phyloP scores from a whole-genome alignment of 2,888 invertebrate species.

The Dexiosoma caninum region DNA sequence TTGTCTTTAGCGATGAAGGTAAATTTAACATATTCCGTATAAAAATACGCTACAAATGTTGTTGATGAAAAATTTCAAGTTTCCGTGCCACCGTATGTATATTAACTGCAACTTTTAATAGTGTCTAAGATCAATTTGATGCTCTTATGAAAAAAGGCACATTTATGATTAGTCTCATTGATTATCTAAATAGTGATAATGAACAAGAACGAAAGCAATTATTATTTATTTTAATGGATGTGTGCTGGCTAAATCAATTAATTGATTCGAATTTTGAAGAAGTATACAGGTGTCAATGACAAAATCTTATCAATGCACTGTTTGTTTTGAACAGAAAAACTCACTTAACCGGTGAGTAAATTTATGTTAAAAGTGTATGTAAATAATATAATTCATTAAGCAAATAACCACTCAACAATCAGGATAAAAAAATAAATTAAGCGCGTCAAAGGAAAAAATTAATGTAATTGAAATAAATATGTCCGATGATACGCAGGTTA shows the following conservation, averaged over 20 bases:
- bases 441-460: background rate
- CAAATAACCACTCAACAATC: background rate
- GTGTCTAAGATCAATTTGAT: no score
- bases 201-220: conserved; percentile 47
- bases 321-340: background rate
- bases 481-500: conserved; percentile 46
- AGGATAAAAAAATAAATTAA: conserved; percentile 22
- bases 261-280: conserved; percentile 12
- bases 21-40: no score
- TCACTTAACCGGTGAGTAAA: conserved; percentile 22
- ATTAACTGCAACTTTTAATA: no score
- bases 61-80: no score
- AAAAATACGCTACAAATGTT: no score
- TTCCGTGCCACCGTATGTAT: no score
- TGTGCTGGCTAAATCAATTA: conserved; percentile 24
- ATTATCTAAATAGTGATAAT: background rate
- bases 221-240: no score
- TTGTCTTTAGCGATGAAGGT: no score
- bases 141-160: no score
- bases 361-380: conserved; percentile 9
- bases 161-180: background rate
- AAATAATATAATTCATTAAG: conserved; percentile 16
- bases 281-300: conserved; percentile 45
- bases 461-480: conserved; percentile 4
- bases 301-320: conserved; percentile 43